These are phyloP conservation scores for Nesoenas mayeri DNA, from an alignment of 2,113 vertebrate species.

Conservation along the genomic window DNA sequence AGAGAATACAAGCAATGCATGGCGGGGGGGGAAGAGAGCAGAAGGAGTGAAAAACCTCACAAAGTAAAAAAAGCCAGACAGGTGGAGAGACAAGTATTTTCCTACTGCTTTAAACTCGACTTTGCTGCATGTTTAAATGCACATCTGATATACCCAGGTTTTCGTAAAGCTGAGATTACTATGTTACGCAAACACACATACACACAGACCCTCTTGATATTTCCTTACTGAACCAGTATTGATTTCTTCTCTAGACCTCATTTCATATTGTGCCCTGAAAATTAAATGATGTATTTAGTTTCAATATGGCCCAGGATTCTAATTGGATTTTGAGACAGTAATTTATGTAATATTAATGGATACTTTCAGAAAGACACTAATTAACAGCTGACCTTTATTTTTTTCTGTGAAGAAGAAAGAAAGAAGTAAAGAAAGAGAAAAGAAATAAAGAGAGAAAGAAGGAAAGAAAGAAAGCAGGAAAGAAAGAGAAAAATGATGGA, in stretches of 20 bases:
- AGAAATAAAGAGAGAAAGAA: neutral
- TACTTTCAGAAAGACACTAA: slow-evolving; percentile 72
- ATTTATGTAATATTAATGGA: slow-evolving; percentile 80
- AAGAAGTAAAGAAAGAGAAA: neutral
- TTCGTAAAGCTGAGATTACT: neutral
- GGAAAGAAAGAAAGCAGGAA: neutral
- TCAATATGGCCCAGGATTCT: slow-evolving; percentile 72
- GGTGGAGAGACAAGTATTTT: neutral
- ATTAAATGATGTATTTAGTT: slow-evolving; percentile 80
- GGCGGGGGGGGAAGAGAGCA: neutral
- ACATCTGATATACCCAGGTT: neutral
- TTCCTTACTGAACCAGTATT: slow-evolving; percentile 49
- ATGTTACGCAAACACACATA: neutral
- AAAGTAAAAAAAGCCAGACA: neutral
- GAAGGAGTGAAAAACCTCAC: neutral
- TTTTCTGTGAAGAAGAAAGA: slow-evolving; percentile 37
- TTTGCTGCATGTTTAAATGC: neutral
- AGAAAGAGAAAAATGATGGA: no score
- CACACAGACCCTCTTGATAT: neutral
- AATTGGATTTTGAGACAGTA: slow-evolving; percentile 75
- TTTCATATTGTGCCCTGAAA: slow-evolving; percentile 74
- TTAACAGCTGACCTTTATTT: slow-evolving; percentile 77
- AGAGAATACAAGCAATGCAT: rapidly evolving
- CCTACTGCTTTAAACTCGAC: neutral
- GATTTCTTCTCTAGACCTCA: slow-evolving; percentile 70